Conservation (phyloP, 2,797 vertebrate species). For the Enteromius treurensis region DNA sequence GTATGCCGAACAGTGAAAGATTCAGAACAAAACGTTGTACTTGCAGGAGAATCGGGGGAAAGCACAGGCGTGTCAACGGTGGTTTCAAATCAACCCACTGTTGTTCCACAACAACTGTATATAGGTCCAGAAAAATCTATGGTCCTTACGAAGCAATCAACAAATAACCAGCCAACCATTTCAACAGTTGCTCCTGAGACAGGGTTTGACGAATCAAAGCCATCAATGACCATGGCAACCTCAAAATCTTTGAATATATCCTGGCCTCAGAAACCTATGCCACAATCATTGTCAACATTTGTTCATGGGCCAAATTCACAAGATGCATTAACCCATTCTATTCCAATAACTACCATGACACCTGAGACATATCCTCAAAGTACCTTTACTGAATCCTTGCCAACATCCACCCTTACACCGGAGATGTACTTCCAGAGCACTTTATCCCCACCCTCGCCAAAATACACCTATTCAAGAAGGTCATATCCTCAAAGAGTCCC, state of each 20-base stretch:
- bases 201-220: slow-evolving; percentile 12
- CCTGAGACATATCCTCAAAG: neutral
- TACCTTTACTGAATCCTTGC: neutral
- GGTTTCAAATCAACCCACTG: slow-evolving; percentile 1
- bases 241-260: slow-evolving; percentile 27
- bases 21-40: neutral
- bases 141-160: neutral
- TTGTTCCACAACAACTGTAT: neutral
- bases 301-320: neutral
- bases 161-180: neutral
- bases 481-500: slow-evolving; percentile 17
- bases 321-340: neutral
- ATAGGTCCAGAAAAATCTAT: neutral
- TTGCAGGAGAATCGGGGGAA: neutral
- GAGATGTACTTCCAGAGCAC: slow-evolving; percentile 6
- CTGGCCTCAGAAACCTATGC: neutral
- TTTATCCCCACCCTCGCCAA: neutral
- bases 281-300: neutral
- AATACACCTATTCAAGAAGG: neutral
- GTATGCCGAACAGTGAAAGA: slow-evolving; percentile 70
- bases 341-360: neutral
- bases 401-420: neutral
- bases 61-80: neutral
- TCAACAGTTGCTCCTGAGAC: neutral
- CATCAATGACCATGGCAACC: slow-evolving; percentile 18